Base-by-base conservation (phyloP, 1,140 invertebrate species). In the Bombus terrestris region DNA sequence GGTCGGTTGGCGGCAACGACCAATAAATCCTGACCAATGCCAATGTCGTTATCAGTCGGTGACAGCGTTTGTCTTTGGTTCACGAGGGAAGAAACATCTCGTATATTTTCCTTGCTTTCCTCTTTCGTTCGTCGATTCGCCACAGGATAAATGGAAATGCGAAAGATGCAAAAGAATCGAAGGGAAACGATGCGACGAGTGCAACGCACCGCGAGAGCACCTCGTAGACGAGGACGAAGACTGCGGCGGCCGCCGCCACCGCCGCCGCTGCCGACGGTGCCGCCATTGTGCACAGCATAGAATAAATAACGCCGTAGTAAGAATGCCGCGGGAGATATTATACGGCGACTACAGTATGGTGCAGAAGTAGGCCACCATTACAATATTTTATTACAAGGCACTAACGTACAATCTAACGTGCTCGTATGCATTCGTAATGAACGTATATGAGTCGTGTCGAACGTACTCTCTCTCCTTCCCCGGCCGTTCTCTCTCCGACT, bases 381-480 rank as follows among this genome's bases (percentile, higher is more conserved):
- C 94, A 95, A 95, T 95, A 95, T 95, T 95, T 95, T 95, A 95
- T 95, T 95, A 94, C 94, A 93, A 93, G 93, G 94, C 94, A 95
- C 94, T 94, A 95, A 95, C 94, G 93, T 95, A 94, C 94, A 95
- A 95, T 95, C 94, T 95, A 95, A 95, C 94, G 93, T 94, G 92
- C 93, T 93, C 92, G 92, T 94, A 94, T 95, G 94, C 94, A 95
- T 95, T 95, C 92, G 94, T 95, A 95, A 95, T 95, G 93, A 95
- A 94, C 93, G 93, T 94, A 94, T 95, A 95, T 94, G 94, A 95
- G 94, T 95, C 93, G 94, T 93, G 94, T 94, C 94, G 93, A 94
- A 94, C 91, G 78, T 83, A 75, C 90, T 88, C 90, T 82, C 87
- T 85, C 83, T 47, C 43, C 43, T 47, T 59, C 18, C 75, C 78